Evolutionary conservation across 2,797 vertebrate genomes (phyloP), one percentile per base, ranked within the genome.

Genomic region (Florisuga fusca): DNA sequence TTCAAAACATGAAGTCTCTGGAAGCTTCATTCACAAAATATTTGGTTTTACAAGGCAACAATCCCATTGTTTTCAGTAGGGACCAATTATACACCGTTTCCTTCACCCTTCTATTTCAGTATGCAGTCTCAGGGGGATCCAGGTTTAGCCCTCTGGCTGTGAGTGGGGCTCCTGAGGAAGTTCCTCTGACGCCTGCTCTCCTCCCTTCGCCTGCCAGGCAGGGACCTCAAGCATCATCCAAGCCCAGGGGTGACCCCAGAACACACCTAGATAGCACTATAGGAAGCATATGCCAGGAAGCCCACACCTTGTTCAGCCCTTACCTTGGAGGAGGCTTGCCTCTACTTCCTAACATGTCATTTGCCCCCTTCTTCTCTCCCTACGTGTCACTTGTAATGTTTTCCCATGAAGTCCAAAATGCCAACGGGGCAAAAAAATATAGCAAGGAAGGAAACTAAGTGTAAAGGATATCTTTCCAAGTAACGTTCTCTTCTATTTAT

Each of bases 21-120:
- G 50, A 68, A 94, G 48, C n/a, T 79, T 91, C 77, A 82, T 94
- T 95, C 71, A 90, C 33, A 73, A 54, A 82, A 86, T 85, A 77
- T 12, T 72, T 73, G 17, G 17, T 27, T 92, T 95, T 79, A 79
- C 50, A 85, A 75, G 77, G 82, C 87, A 95, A 78, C 18, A 69
- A 45, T 26, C 31, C 64, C 34, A 50, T 72, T 78, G 83, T 93
- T 94, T 94, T 92, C 67, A 82, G 22, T 5, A 81, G 41, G 36
- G 22, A 69, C 46, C 82, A 85, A 93, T 54, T 83, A 87, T 12
- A 72, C 12, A 59, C 38, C 10, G 45, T 87, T 95, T 93, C 81
- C 67, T 91, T 89, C 2, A 1, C 58, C 43, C 19, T 87, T 89
- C 69, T 71, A 26, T 83, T 95, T 94, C 72, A 77, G 38, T 62